Base-by-base conservation (phyloP, 2,888 invertebrate genomes). In the Lacanobia wlatinum region DNA sequence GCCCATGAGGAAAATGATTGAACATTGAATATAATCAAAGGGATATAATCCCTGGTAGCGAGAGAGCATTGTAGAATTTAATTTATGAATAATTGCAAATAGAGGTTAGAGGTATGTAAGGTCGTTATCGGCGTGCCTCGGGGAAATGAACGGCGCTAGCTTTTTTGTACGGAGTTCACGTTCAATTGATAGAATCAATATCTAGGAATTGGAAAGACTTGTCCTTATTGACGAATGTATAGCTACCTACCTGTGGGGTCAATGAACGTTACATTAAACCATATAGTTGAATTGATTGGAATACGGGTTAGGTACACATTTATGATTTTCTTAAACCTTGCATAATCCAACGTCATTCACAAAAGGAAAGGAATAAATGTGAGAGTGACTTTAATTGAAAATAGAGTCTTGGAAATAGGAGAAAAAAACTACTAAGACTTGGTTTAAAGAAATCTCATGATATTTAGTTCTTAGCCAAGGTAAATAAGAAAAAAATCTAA, bases 11-110 rank as follows among this genome's bases (percentile, higher is more conserved):
- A 87, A 88, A 90, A 90, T 91, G 87, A 91, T 92, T 89, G 90
- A 91, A 89, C 87, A 89, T 89, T 87, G 88, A 83, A 88, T 87
- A 85, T 90, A 90, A 91, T 91, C 89, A 92, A 91, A 90, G 89
- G 88, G 87, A 90, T 89, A 90, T 90, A 90, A 90, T 91, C 89
- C 87, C 84, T 76, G 84, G 82, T 86, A 85, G 87, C 82, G 84
- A 85, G 87, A 88, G 87, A 87, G 84, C 84, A 80, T 85, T 82
- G 86, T 82, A 87, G 90, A 93, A 92, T 94, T 92, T 91, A 92
- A 93, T 92, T 92, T 92, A 93, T 93, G 94, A 93, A 94, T 94
- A 95, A 94, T 94, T 94, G 93, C 94, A 94, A 93, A 94, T 92
- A 92, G 90, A 92, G 92, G 93, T 91, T 91, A 92, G 91, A 92